Conservation (phyloP, 2,113 vertebrate species). For the Emydura subglobosa region DNA sequence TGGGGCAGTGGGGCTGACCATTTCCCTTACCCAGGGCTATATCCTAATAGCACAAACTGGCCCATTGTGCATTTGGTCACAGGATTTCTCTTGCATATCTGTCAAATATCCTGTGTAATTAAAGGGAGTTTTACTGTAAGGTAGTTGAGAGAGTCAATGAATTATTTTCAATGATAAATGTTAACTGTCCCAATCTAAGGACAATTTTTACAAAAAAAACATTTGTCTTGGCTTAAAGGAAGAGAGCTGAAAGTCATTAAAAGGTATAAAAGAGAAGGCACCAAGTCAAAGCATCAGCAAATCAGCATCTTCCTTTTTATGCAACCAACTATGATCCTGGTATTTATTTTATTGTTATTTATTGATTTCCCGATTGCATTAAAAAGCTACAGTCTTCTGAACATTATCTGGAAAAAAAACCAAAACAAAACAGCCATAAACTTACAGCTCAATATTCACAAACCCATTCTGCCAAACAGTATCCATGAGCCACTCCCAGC, state of each 20-base stretch:
- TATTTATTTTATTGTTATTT: neutral
- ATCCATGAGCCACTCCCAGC: neutral
- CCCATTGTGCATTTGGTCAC: neutral
- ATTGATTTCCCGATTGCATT: neutral
- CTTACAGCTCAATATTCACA: neutral
- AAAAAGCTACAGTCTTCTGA: neutral
- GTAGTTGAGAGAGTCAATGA: neutral
- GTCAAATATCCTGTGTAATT: neutral
- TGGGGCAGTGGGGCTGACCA: rapidly evolving
- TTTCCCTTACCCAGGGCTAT: rapidly evolving
- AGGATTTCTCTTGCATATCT: neutral
- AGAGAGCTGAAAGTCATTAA: neutral
- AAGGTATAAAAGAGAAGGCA: neutral
- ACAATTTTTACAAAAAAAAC: neutral
- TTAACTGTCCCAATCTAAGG: neutral
- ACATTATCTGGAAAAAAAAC: neutral
- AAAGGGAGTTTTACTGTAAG: neutral
- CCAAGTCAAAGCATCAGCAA: neutral
- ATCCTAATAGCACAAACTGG: rapidly evolving
- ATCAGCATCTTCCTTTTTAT: neutral
- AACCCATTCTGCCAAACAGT: neutral
- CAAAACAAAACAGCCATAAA: neutral
- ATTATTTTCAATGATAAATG: neutral
- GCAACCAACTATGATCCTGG: neutral
- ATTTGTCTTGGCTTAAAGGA: neutral